Conservation (phyloP, 2,888 invertebrate species). For the Campoplex nolae region DNA sequence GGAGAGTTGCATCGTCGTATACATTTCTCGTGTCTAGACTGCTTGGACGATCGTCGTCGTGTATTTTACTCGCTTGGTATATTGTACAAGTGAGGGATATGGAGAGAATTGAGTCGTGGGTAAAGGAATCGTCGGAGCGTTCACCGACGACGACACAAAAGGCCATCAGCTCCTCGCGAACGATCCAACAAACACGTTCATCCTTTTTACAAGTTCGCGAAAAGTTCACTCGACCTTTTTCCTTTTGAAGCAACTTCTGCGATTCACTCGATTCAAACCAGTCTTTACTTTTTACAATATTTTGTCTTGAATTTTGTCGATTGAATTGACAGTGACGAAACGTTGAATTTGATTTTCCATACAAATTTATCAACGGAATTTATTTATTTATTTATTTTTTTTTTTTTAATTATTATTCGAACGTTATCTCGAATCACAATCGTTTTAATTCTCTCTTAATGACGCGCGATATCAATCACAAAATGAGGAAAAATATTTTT, state of each 20-base stretch:
- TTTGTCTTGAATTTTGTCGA: neutral
- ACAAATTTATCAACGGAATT: neutral
- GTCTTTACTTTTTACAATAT: neutral
- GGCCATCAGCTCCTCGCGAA: constrained; percentile 54
- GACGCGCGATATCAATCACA: neutral
- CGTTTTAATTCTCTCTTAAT: neutral
- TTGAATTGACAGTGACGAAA: neutral
- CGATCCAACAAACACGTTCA: constrained; percentile 28
- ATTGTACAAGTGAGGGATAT: constrained; percentile 21
- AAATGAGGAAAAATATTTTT: neutral
- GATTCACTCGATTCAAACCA: neutral
- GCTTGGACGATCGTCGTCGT: constrained; percentile 24
- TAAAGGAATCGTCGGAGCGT: constrained; percentile 65
- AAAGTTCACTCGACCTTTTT: constrained; percentile 54
- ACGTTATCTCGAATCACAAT: neutral
- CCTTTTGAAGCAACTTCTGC: neutral
- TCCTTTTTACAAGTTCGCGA: constrained; percentile 46
- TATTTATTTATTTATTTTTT: too few species aligned
- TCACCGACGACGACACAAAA: constrained; percentile 64
- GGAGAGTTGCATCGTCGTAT: constrained; percentile 8
- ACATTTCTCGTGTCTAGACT: constrained; percentile 59
- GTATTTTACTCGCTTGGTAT: constrained; percentile 49
- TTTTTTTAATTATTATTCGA: neutral
- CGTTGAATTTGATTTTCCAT: neutral
- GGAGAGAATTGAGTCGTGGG: constrained; percentile 51